Percentiles rank a stretch among this genome's conserved stretches.
These are phyloP conservation scores for Phoenicopterus ruber DNA, from an alignment of 2,113 vertebrate genomes.

Conservation along the genomic window DNA sequence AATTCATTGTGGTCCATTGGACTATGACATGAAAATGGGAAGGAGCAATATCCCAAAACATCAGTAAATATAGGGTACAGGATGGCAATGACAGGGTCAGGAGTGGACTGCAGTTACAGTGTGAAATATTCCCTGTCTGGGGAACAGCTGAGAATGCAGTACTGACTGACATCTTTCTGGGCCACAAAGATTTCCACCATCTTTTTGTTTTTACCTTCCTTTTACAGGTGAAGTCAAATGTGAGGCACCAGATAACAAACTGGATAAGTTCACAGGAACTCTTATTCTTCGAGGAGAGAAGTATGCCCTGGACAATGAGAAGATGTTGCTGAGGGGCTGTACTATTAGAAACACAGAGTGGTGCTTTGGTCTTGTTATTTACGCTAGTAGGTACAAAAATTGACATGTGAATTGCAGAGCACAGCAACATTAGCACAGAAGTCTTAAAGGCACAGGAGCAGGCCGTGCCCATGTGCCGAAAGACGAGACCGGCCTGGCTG, in stretches of 20 bases:
- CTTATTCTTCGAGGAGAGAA: conserved; percentile 74
- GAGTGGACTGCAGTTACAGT: background rate
- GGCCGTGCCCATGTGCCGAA: too few species aligned
- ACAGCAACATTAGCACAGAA: background rate
- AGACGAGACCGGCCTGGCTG: too few species aligned
- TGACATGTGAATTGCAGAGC: background rate
- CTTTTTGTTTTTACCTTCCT: background rate
- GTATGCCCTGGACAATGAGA: conserved; percentile 85
- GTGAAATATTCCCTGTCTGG: background rate
- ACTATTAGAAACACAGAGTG: conserved; percentile 92
- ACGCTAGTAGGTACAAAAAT: conserved; percentile 78
- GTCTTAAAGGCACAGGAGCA: too few species aligned
- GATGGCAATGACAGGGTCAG: background rate
- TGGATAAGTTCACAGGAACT: conserved; percentile 88
- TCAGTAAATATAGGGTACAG: background rate
- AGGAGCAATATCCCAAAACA: background rate
- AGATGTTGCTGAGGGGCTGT: conserved; percentile 89
- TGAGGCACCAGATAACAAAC: conserved; percentile 90
- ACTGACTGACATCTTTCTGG: background rate
- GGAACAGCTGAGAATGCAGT: background rate
- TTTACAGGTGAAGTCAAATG: conserved; percentile 85
- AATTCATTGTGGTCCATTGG: background rate
- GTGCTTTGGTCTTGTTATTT: conserved; percentile 94
- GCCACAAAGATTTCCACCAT: background rate
- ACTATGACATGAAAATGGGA: background rate